These are phyloP conservation scores for Physella acuta DNA, from an alignment of 1,140 invertebrate species.

Conservation along the genomic window DNA sequence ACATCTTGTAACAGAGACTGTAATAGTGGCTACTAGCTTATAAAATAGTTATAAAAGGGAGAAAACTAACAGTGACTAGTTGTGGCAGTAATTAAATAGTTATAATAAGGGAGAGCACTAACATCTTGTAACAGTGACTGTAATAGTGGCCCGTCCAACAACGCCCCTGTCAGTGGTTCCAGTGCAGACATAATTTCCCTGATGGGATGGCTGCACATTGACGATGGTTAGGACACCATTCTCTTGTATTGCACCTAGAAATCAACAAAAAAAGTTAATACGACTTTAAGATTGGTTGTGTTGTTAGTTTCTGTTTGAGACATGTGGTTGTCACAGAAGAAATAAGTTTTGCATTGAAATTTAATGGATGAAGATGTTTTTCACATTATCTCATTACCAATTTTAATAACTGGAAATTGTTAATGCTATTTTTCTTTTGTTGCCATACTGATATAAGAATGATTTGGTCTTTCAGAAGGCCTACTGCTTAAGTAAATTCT, in stretches of 20 bases:
- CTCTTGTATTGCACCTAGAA: constrained; percentile 52
- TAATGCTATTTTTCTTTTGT: too few species aligned
- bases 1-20: too few species aligned
- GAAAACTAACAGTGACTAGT: background rate
- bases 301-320: background rate
- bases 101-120: background rate
- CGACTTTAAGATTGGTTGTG: background rate
- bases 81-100: background rate
- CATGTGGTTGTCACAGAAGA: too few species aligned
- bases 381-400: too few species aligned
- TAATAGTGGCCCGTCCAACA: constrained; percentile 33
- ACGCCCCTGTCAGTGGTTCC: constrained; percentile 61
- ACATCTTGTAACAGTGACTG: constrained; percentile 32
- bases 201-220: constrained; percentile 69
- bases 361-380: too few species aligned
- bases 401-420: too few species aligned
- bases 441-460: too few species aligned
- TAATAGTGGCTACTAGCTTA: background rate
- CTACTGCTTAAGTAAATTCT: too few species aligned
- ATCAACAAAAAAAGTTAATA: constrained; percentile 1
- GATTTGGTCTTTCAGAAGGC: too few species aligned
- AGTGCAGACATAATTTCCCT: constrained; percentile 81
- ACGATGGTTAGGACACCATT: constrained; percentile 75
- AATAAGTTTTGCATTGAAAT: too few species aligned
- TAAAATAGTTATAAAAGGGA: background rate